Evolutionary conservation across 2,888 invertebrate genomes (phyloP).

Genomic region (Camponotus fellah): DNA sequence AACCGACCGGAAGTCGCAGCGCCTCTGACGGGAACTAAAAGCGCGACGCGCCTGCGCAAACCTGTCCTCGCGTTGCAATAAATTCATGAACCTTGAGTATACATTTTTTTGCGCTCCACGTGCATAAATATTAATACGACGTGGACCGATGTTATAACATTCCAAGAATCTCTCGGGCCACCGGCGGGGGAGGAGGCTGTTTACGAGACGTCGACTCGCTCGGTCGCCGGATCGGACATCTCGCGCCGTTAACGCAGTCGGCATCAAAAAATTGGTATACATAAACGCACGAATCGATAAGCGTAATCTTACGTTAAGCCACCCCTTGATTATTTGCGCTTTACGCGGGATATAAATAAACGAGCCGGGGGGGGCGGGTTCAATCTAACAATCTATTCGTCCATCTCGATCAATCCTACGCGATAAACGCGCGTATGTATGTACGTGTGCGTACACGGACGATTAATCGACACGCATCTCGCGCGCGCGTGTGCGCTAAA

Average conservation of each 20-base stretch:
- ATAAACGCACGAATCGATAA: slow-evolving; percentile 77
- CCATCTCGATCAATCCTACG: slow-evolving; percentile 10
- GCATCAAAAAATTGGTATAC: slow-evolving; percentile 76
- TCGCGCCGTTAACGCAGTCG: slow-evolving; percentile 72
- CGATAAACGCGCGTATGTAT: not conserved
- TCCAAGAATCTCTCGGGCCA: slow-evolving; percentile 15
- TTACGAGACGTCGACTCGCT: not conserved
- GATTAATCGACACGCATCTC: not conserved
- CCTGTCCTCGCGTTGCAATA: slow-evolving; percentile 56
- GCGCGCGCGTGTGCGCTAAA: not conserved
- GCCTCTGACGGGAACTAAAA: not conserved
- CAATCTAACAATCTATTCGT: slow-evolving; percentile 1
- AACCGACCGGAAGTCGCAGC: slow-evolving; percentile 74
- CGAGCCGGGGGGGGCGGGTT: not conserved
- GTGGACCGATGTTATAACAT: not conserved
- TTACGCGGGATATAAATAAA: slow-evolving; percentile 36
- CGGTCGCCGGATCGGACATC: slow-evolving; percentile 53
- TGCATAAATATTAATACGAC: slow-evolving; percentile 46
- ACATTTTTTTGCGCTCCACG: slow-evolving; percentile 50
- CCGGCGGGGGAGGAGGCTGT: not conserved
- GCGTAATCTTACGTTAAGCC: slow-evolving; percentile 64
- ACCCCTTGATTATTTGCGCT: slow-evolving; percentile 41
- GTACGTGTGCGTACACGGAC: not conserved
- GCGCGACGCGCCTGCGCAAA: slow-evolving; percentile 64
- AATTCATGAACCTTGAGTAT: slow-evolving; percentile 67